These are phyloP conservation scores for Nansenia antarctica DNA, from an alignment of 2,113 vertebrate species.

Conservation along the genomic window DNA sequence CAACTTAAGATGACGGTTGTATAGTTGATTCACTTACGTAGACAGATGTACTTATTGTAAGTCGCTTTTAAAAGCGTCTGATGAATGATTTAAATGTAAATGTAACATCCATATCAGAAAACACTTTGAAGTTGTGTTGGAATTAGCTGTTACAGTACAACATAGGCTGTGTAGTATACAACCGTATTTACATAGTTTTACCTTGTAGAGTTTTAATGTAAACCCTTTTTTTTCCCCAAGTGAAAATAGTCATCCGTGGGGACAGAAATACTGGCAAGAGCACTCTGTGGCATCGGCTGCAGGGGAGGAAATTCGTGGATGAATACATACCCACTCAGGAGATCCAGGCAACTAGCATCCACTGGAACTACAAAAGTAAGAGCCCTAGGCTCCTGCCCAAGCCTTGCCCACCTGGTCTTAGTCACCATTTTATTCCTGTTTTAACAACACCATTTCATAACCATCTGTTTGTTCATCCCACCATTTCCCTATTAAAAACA, in stretches of 20 bases:
- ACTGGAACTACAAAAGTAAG: conserved; percentile 99
- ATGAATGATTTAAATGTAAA: too few relatives aligned
- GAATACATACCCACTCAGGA: conserved; percentile 99
- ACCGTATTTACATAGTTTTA: background rate
- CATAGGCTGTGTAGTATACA: background rate
- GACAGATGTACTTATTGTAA: too few relatives aligned
- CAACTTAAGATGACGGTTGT: too few relatives aligned
- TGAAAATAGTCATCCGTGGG: conserved; percentile 98
- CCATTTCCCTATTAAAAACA: too few relatives aligned
- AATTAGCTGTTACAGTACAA: too few relatives aligned
- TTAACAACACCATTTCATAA: too few relatives aligned
- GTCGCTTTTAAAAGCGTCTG: too few relatives aligned
- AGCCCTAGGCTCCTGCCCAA: background rate
- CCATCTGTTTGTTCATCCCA: background rate
- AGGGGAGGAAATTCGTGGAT: conserved; percentile 94
- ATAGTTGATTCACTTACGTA: too few relatives aligned
- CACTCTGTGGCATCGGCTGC: conserved; percentile 94
- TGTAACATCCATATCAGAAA: background rate
- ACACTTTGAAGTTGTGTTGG: too few relatives aligned
- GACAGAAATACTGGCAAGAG: conserved; percentile 98
- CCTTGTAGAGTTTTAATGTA: background rate
- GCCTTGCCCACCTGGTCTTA: background rate
- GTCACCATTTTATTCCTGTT: background rate
- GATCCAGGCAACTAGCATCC: conserved; percentile 99
- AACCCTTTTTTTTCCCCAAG: conserved; percentile 62